Evolutionary conservation across 2,797 vertebrate species (phyloP), one percentile per base, ranked within the genome.

Genomic region (Acridotheres tristis): DNA sequence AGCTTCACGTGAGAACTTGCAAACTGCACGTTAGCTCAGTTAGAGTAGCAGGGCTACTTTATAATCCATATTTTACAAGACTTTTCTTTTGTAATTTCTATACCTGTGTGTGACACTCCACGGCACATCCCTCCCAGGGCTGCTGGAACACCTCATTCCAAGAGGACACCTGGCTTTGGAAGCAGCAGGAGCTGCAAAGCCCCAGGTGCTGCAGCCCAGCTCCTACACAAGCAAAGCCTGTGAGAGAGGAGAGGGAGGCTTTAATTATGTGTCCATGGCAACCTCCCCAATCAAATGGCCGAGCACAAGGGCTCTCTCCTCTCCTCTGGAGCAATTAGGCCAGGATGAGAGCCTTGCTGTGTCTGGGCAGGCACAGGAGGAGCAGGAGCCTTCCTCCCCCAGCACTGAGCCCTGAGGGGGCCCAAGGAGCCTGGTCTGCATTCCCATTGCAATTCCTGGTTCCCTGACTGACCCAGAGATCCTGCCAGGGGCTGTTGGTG

Each of bases 181-280:
- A 18, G 13, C 38, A 74, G 51, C 51, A 32, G 13, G 42, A 47
- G 62, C 34, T 26, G 58, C 38, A 30, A 71, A 77, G 65, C 62
- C 65, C 61, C 16, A 38, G 13, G 32, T 1, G 61, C 71, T 42
- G 42, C 81, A 50, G 59, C 73, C 53, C n/a, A 51, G 91, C 71
- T 84, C 88, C 80, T 14, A 23, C 57, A 53, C 27, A 18, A 8
- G 11, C 43, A 32, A 65, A 76, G 62, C 34, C 16, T n/a, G 12
- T 16, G 15, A 38, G 78, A 76, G 53, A 2, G 0, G 51, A 67
- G 55, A 91, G 62, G 29, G 80, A 94, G 43, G 47, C 20, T 90
- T 90, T 90, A 81, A 94, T 88, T 73, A 72, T 0, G 76, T 96
- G 93, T 69, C 95, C 77, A 66, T 76, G 88, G 62, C 88, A 91